Evolutionary conservation across 2,888 invertebrate genomes (phyloP).

Genomic region (Cheilosia urbana): DNA sequence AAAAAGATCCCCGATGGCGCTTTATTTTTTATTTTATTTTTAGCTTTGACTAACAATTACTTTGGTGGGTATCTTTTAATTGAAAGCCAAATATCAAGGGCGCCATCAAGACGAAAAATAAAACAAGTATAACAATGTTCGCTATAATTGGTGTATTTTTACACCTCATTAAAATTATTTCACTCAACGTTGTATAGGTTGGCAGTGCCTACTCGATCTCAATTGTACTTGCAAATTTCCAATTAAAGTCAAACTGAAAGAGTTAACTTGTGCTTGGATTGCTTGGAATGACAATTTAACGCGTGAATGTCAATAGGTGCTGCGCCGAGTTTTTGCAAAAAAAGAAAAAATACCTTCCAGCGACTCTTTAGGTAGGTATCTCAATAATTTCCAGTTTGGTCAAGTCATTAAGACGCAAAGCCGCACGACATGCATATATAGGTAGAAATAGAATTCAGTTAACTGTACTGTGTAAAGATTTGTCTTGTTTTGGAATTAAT

Average conservation of each 20-base stretch:
- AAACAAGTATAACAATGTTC: conserved; percentile 27
- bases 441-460: conserved; percentile 7
- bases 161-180: conserved; percentile 50
- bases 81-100: conserved; percentile 34
- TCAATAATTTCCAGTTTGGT: conserved; percentile 50
- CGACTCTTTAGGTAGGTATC: background rate
- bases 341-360: background rate
- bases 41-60: conserved; percentile 33
- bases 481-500: conserved; percentile 29
- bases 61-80: conserved; percentile 42
- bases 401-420: conserved; percentile 31
- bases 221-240: conserved; percentile 12
- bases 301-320: conserved; percentile 35
- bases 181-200: background rate
- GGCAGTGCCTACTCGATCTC: too few species aligned
- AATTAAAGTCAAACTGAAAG: conserved; percentile 41
- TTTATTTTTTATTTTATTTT: background rate
- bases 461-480: conserved; percentile 3
- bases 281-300: conserved; percentile 48
- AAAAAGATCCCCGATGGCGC: conserved; percentile 11
- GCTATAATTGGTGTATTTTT: conserved; percentile 52
- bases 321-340: background rate
- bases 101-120: conserved; percentile 2
- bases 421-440: background rate
- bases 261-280: conserved; percentile 53